Base-by-base conservation (phyloP, 2,113 vertebrate species). In the Falcunculus frontatus region DNA sequence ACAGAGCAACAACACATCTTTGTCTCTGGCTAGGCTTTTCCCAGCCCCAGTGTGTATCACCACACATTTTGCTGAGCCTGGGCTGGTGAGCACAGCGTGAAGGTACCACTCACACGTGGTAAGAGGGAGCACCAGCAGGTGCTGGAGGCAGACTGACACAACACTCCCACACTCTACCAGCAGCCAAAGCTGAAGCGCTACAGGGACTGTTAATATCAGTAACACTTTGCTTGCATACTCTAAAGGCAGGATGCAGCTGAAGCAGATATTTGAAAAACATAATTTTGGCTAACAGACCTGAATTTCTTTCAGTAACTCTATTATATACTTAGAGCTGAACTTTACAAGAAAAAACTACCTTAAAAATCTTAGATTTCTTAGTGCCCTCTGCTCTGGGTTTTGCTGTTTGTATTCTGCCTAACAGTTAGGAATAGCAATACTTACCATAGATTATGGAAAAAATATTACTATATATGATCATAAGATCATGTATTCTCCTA, bases 71-170 rank as follows among this genome's bases (percentile, higher is more conserved):
- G 23, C 33, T 39, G 53, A 55, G 35, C 30, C 59, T 55, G 57
- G 42, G 46, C 35, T 76, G 80, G 18, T 25, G 13, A 78, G 30
- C 11, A 9, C 35, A 12, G 47, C 8, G 0, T 7, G 32, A 9
- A 2, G 2, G 47, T 6, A 15, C 35, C 62, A 14, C 27, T 76
- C 62, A n/a, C 30, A 22, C 0, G 0, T 7, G 39, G 4, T 11
- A 2, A 26, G 30, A 16, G 14, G n/a, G 21, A 81, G 21, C 26
- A 46, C 17, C 30, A 57, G 70, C 32, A 64, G 53, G 20, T 0
- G 0, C 52, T 60, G 42, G 22, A 39, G 11, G 5, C 67, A 76
- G 8, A 19, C 7, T 46, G 39, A 1, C 18, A 27, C 30, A 50
- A 7, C 1, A 3, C 55, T 81, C 74, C n/a, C 37, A 27, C 42